Base-by-base conservation (phyloP, 2,113 vertebrate species). In the Phodopus roborovskii region DNA sequence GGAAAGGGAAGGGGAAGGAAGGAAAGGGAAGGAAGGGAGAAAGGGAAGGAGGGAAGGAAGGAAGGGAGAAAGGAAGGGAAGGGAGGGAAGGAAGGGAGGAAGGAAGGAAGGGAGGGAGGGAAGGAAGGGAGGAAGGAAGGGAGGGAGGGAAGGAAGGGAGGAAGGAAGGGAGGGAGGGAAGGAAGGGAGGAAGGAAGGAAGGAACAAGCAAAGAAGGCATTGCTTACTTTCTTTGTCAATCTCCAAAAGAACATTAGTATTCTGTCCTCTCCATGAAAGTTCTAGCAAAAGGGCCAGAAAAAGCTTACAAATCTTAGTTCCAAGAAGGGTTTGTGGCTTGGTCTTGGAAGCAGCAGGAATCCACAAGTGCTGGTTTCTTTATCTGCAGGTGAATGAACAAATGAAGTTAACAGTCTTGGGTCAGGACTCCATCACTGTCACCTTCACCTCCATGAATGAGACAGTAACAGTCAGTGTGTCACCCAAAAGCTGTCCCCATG, bases 301-400 rank as follows among this genome's bases (percentile, higher is more conserved):
- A 64, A 56, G 22, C 30, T 79, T 79, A 58, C 0, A 19, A 12
- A 26, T 19, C 58, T 88, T 22, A 48, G 84, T 39, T 24, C 70
- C 91, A 30, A 62, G 45, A 58, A 39, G 33, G 3, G 9, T 78
- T 58, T 87, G 45, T 73, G 48, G 16, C 87, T 81, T n/a, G 16
- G 42, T 12, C 33, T 42, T 20, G 77, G 81, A 73, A 71, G 75
- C 73, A 73, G 4, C 16, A 48, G n/a, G 42, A 17, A 10, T 78
- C 60, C 4, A 42, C 42, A 12, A 90, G 28, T n/a, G 2, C 60
- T 84, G 33, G 6, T 45, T 84, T 90, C 45, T 96, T 78, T 26
- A 11, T 87, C 71, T 82, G 64, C 84, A 98, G 97, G 94, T 98
- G 87, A 98, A 98, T 45, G 97, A 98, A 28, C 97, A 98, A 12